Evolutionary conservation across 2,113 vertebrate species (phyloP).

Genomic region (Talpa occidentalis): DNA sequence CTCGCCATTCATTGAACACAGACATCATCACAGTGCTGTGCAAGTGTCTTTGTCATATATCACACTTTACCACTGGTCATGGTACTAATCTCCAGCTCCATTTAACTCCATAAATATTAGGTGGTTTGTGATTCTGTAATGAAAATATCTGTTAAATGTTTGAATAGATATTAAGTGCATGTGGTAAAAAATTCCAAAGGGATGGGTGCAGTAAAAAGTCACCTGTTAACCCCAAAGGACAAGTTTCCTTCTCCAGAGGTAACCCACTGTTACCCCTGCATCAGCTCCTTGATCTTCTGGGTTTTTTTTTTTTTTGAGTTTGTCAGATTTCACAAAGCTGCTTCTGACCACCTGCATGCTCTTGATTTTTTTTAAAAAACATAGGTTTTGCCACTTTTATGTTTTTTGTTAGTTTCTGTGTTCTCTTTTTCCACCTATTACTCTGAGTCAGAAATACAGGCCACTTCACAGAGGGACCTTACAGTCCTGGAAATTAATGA

Average conservation of each 20-base stretch:
- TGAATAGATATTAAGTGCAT: background rate
- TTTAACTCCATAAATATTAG: background rate
- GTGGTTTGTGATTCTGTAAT: background rate
- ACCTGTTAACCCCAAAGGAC: background rate
- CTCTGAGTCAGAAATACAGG: background rate
- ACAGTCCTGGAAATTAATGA: background rate
- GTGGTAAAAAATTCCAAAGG: background rate
- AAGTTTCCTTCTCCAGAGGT: background rate
- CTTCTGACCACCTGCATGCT: background rate
- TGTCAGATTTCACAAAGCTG: background rate
- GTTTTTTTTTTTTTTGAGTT: background rate
- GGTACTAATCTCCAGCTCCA: background rate
- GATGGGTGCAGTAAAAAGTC: fast-evolving
- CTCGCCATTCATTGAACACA: no score
- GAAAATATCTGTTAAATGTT: background rate
- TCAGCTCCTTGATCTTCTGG: background rate
- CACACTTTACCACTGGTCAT: background rate
- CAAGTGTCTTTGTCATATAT: background rate
- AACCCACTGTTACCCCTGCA: background rate
- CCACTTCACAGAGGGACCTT: background rate
- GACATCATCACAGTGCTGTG: background rate
- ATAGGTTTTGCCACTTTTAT: background rate
- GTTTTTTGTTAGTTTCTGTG: background rate
- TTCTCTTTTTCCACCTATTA: background rate
- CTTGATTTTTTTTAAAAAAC: background rate